Base-by-base conservation (phyloP, 2,888 invertebrate species). In the Apamea anceps region DNA sequence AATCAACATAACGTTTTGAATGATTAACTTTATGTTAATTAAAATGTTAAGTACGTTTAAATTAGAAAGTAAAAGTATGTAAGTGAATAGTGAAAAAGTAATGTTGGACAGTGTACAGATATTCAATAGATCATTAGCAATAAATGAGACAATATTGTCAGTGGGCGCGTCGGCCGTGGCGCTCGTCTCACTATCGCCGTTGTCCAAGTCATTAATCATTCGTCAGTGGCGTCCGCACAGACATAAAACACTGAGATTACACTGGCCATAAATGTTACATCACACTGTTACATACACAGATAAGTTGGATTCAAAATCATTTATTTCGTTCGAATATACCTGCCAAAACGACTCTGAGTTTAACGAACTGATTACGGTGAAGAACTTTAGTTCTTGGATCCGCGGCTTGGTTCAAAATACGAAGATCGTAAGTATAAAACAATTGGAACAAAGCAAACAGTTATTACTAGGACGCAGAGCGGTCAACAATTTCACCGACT, bases 81-180 rank as follows among this genome's bases (percentile, higher is more conserved):
- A 91, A 91, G 81, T 84, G 73, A 75, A 77, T 79, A 85, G 72
- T 80, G 70, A 81, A 84, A 86, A 84, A 83, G 82, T 86, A 79
- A 83, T 80, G 84, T 87, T 87, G 84, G 81, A 88, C 83, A 86
- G 79, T 88, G 83, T 81, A 86, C 83, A 85, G 80, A 91, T 91
- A 92, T 93, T 95, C 92, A 95, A 95, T 95, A 94, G 93, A 94
- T 95, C 95, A 96, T 96, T 95, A 95, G 95, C 94, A 94, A 94
- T 94, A 95, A 95, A 96, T 94, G 95, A 95, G 95, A 96, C 95
- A 95, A 95, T 96, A 96, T 95, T 93, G 94, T 94, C 89, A 92
- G 90, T 87, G 82, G 84, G 90, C 91, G 88, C 91, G 89, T 91
- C 90, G 90, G 87, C 84, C 89, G 86, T 88, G 89, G 89, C 91